Conservation (phyloP, 2,797 vertebrate species). For the Alectoris magna region DNA sequence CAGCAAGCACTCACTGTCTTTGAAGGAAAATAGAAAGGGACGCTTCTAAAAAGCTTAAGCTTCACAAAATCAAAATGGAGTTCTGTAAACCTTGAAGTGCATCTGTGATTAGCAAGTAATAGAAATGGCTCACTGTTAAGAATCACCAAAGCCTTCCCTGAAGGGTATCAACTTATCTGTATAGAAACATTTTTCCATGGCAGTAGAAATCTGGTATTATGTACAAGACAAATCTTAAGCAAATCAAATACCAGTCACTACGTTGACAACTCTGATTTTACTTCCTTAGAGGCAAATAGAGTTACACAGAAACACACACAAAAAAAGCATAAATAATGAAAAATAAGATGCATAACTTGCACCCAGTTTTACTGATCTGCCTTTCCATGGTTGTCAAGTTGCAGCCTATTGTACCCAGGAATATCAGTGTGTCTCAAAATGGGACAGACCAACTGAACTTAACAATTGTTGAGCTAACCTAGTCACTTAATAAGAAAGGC, state of each 20-base stretch:
- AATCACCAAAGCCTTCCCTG: neutral
- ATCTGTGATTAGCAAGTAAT: conserved; percentile 3
- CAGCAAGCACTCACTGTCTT: conserved; percentile 62
- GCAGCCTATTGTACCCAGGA: neutral
- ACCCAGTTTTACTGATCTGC: neutral
- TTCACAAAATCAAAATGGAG: neutral
- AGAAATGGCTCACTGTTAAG: neutral
- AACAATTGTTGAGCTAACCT: neutral
- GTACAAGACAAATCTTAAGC: neutral
- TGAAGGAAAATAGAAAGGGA: conserved; percentile 44
- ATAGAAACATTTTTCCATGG: neutral
- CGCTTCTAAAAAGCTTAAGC: neutral
- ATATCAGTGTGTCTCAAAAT: neutral
- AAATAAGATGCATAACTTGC: neutral
- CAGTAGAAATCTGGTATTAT: neutral
- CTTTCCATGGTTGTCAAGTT: neutral
- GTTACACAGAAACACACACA: neutral
- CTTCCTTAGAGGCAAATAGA: neutral
- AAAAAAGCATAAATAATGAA: neutral
- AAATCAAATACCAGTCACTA: neutral
- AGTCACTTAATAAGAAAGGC: neutral
- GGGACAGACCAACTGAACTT: neutral
- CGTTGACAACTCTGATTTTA: conserved; percentile 4
- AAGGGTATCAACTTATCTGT: neutral
- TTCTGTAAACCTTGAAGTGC: conserved; percentile 5